Percentiles rank a stretch among this genome's conserved stretches.
Evolutionary conservation across 37 sponge, comb jelly and placozoan species (phyloP).

Genomic region (Diacarnus erythraeanus): DNA sequence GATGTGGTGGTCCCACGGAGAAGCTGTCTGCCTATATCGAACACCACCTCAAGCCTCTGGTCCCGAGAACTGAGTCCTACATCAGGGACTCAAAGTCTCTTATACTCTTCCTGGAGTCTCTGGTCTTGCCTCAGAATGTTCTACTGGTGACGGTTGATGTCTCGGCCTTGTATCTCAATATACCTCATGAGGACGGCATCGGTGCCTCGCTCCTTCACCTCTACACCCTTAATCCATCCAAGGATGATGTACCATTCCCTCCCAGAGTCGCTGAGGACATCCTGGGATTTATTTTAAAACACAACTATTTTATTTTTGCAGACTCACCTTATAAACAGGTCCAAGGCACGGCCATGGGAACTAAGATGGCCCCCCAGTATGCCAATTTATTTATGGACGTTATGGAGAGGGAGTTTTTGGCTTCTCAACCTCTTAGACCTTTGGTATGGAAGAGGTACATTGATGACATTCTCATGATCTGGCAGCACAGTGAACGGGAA

Average conservation of each 20-base stretch:
- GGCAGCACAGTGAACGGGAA: too few species aligned
- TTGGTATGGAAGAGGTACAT: constrained; percentile 29
- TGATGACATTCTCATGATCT: constrained; percentile 40
- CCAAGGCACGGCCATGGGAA: too few species aligned
- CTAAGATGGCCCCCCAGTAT: constrained; percentile 26
- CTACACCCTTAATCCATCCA: background rate
- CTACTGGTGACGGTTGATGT: background rate
- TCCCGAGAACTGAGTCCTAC: too few species aligned
- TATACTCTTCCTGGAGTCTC: background rate
- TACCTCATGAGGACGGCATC: background rate
- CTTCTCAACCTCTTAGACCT: background rate
- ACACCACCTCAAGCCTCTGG: background rate
- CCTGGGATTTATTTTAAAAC: too few species aligned
- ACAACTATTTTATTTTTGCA: constrained; percentile 18
- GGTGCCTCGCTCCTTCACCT: background rate
- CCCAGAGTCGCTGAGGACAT: background rate
- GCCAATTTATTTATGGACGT: constrained; percentile 39
- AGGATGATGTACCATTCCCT: background rate
- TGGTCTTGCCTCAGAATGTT: background rate
- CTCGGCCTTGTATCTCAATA: background rate
- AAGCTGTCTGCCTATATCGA: background rate
- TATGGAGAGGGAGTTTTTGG: constrained; percentile 3
- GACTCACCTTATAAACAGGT: constrained; percentile 1
- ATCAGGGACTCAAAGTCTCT: too few species aligned
- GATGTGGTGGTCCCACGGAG: too few species aligned